Evolutionary conservation across 2,113 vertebrate genomes (phyloP), one percentile per base, ranked within the genome.

Genomic region (Nothocercus julius): DNA sequence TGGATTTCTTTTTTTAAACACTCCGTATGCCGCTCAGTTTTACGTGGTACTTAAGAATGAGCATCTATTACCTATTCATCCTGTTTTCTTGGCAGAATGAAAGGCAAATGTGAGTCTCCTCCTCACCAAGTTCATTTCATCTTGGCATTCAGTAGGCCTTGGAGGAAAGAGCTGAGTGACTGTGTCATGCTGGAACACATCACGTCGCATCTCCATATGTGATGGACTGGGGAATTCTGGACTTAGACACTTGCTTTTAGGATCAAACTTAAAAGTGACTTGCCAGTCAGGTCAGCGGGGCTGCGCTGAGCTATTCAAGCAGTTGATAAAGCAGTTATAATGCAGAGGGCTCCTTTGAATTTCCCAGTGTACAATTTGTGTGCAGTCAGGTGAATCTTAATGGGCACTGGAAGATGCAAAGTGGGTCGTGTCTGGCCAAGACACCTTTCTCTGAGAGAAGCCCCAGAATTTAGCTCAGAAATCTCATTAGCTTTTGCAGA

Each of bases 231-330:
- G 70, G 67, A 51, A 24, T 79, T 94, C 90, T 62, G 73, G 90
- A 87, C 67, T 42, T 61, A 9, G 79, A 21, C 38, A 22, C 85
- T 42, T 90, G 78, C 89, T 95, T 86, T 91, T 74, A 89, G 87
- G 74, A 54, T 67, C 51, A n/a, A 51, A 42, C 44, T 92, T 66
- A 45, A 67, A 73, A 82, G 18, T 5, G 25, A 77, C 24, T 54
- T 86, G 92, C 14, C 49, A 76, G 81, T 75, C 68, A 34, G 36
- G 75, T 95, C 91, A 87, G 83, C 61, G 59, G 69, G 83, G 70
- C 88, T 64, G 68, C 73, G 36, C 56, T 3, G 72, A 85, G 58
- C 68, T 56, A 45, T 72, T 76, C 11, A 2, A 81, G 66, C 40
- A 53, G 72, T 45, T 81, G 88, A 92, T 24, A 68, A 89, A 61